These are phyloP conservation scores for Anolis carolinensis DNA, from an alignment of 2,113 vertebrate species.

Conservation along the genomic window DNA sequence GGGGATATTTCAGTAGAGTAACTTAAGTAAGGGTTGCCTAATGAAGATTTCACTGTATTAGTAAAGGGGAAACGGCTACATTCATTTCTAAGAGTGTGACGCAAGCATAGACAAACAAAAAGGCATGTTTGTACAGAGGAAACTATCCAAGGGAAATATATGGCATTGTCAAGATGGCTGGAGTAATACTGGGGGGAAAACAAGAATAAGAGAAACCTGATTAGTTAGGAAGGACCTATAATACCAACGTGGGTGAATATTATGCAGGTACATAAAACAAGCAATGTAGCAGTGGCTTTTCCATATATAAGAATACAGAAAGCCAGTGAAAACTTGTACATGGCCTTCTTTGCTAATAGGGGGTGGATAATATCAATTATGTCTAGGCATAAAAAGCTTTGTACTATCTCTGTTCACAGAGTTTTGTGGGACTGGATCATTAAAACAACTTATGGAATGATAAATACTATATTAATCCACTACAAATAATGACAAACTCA, in stretches of 20 bases:
- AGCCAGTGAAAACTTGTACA: background rate
- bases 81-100: conserved; percentile 5
- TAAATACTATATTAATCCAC: background rate
- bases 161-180: background rate
- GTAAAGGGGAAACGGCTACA: background rate
- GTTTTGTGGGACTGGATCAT: background rate
- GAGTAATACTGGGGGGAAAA: background rate
- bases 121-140: background rate
- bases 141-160: conserved; percentile 11
- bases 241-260: background rate
- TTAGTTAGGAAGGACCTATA: background rate
- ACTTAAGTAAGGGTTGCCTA: conserved; percentile 44
- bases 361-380: background rate
- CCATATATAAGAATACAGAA: background rate
- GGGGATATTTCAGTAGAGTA: conserved; percentile 52
- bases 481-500: background rate
- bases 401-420: background rate
- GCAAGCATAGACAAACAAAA: background rate
- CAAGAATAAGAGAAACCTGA: background rate
- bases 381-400: conserved; percentile 2
- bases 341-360: background rate
- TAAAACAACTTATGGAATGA: background rate
- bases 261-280: background rate
- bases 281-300: background rate
- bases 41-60: conserved; percentile 27